phyloP scores from a whole-genome alignment of 2,113 vertebrate genomes.

The Conger conger region DNA sequence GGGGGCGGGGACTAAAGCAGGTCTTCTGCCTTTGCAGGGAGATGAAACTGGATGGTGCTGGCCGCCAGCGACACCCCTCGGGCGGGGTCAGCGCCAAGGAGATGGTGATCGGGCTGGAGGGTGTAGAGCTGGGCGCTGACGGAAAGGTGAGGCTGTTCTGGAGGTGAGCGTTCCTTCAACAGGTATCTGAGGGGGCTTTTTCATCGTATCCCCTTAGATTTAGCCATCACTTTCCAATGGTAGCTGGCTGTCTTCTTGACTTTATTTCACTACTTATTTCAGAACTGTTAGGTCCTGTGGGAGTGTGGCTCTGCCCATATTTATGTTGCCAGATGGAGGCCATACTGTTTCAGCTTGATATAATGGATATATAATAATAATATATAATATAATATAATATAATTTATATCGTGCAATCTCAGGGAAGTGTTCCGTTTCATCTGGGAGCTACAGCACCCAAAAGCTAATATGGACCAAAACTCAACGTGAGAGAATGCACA shows the following conservation, averaged over 20 bases:
- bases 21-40: constrained; percentile 75
- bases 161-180: background rate
- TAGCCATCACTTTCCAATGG: too few relatives aligned
- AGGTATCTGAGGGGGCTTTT: background rate
- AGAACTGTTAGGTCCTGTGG: too few relatives aligned
- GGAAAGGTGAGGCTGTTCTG: constrained; percentile 83
- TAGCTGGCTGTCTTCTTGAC: too few relatives aligned
- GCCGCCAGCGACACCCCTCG: constrained; percentile 85
- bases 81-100: constrained; percentile 90
- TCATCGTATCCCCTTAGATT: background rate
- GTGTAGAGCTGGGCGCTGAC: constrained; percentile 93
- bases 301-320: too few relatives aligned
- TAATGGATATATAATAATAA: too few relatives aligned
- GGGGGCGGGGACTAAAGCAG: constrained; percentile 34
- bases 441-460: background rate
- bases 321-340: too few relatives aligned
- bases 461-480: background rate
- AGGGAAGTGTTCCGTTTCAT: background rate
- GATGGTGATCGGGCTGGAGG: constrained; percentile 92
- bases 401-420: too few relatives aligned
- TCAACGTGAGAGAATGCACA: background rate
- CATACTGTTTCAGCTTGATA: too few relatives aligned
- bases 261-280: too few relatives aligned
- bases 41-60: constrained; percentile 81
- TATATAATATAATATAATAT: too few relatives aligned